Evolutionary conservation across 2,113 vertebrate species (phyloP).

Genomic region (Neolamprologus kungweensis): DNA sequence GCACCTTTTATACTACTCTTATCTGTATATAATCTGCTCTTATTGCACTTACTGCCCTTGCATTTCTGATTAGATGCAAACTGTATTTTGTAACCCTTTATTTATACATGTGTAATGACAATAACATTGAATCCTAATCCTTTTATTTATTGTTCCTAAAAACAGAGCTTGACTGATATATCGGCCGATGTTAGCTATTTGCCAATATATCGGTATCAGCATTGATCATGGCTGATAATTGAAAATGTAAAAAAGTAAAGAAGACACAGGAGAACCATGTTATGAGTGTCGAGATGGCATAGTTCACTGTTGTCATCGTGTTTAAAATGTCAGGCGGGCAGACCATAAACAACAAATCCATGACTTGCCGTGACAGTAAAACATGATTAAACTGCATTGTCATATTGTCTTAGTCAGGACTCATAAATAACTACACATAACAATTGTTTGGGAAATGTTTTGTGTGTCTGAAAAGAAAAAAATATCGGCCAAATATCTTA

Average conservation of each 20-base stretch:
- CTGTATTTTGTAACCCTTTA: neutral
- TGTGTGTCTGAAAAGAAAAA: neutral
- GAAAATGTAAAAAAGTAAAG: neutral
- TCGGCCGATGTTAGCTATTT: neutral
- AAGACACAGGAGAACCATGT: neutral
- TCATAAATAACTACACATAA: neutral
- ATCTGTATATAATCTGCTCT: neutral
- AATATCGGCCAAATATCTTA: neutral
- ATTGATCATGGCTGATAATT: neutral
- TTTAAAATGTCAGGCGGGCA: neutral
- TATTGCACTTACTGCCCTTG: neutral
- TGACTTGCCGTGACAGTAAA: neutral
- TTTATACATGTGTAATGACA: neutral
- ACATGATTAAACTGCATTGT: neutral
- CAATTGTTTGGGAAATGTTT: neutral
- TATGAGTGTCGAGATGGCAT: neutral
- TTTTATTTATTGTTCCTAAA: neutral
- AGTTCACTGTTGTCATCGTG: neutral
- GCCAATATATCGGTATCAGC: neutral
- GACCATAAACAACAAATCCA: accelerated
- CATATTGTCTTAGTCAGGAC: neutral
- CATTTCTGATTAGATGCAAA: neutral
- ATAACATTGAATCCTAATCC: neutral
- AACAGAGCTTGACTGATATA: neutral
- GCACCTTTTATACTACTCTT: neutral